Percentiles rank a stretch among this genome's conserved stretches.
These are phyloP conservation scores for Eira barbara DNA, from an alignment of 2,113 vertebrate species.

Conservation along the genomic window DNA sequence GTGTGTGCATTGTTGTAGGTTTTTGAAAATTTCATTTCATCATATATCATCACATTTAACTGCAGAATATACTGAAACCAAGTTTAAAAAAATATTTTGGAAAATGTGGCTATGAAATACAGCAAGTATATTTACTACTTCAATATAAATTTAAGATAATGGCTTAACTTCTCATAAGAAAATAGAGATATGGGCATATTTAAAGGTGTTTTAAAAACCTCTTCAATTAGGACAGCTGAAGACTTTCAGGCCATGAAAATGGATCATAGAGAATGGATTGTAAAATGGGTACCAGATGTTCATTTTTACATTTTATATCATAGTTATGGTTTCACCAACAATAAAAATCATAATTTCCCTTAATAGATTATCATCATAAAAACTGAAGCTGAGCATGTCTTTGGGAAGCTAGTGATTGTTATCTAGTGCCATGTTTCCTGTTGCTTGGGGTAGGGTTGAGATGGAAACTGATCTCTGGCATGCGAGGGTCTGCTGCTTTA, in stretches of 20 bases:
- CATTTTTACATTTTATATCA: conserved; percentile 17
- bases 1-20: not conserved
- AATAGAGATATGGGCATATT: not conserved
- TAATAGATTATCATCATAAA: not conserved
- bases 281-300: not conserved
- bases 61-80: not conserved
- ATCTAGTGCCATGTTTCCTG: not conserved
- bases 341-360: not conserved
- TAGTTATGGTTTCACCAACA: not conserved
- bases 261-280: not conserved
- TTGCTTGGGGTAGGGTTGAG: not conserved
- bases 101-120: not conserved
- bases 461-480: not conserved
- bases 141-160: not conserved
- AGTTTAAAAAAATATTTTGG: not conserved
- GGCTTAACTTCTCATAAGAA: not conserved
- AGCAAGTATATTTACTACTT: not conserved
- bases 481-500: not conserved
- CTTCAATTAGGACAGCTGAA: not conserved
- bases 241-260: not conserved
- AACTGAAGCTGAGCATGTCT: not conserved
- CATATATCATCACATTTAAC: not conserved
- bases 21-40: not conserved
- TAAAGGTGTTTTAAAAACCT: not conserved
- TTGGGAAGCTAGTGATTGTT: not conserved